Evolutionary conservation across 1,140 invertebrate species (phyloP), one percentile per base, ranked within the genome.

Genomic region (Habropoda laboriosa): DNA sequence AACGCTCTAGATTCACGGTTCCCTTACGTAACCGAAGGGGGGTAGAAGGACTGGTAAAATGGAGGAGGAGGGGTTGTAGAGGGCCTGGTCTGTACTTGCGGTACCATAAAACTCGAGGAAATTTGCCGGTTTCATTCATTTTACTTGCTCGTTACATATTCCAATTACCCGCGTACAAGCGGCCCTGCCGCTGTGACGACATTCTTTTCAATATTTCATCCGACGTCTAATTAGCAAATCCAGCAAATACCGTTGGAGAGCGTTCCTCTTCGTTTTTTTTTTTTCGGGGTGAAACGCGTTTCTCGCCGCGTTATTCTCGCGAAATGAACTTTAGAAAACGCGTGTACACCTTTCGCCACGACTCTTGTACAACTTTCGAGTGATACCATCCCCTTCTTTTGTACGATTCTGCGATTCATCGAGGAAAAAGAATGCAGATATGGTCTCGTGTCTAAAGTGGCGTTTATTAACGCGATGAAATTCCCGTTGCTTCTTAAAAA

Each of bases 81-180:
- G 49, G n/a, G 6, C 18, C 42, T 42, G 40, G 40, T n/a, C 27
- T 30, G 67, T 32, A 71, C 67, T 71, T 51, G 71, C 3, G 35
- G 47, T 40, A 45, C 55, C 53, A 53, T 57, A 51, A 60, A 86
- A 60, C 42, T 70, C 57, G 58, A 67, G 49, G 68, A 83, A 86
- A 86, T 58, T 68, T 32, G 47, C 27, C 66, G 61, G 58, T 68
- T 72, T 49, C 49, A 80, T 85, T 55, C 40, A 71, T 83, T 83
- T 71, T 80, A 51, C 66, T 60, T 53, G 55, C 55, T 84, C 82
- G 60, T 80, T 85, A 84, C 68, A 57, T 71, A 84, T 80, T 85
- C 60, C 67, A 84, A 85, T 83, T 83, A 85, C 57, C 12, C 40
- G 38, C 61, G 30, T 57, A 27, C 53, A 30, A 16, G 42, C 30